Base-by-base conservation (phyloP, 2,888 invertebrate species). In the Leptogaster cylindrica region DNA sequence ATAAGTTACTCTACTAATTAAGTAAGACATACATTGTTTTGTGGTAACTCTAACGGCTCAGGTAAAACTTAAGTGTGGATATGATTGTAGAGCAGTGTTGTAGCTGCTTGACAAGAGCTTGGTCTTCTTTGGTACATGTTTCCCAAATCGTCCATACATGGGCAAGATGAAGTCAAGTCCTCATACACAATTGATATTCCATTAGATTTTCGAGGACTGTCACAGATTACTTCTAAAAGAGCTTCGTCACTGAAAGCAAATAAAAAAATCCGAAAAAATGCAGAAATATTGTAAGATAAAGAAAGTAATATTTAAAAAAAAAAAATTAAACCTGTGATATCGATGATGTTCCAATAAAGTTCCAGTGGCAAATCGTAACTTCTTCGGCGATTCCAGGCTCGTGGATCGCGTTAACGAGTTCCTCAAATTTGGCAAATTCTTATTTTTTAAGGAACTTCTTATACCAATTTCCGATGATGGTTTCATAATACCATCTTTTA, bases 301-400 rank as follows among this genome's bases (percentile, higher is more conserved):
- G n/a, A n/a, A n/a, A n/a, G n/a, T n/a, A n/a, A 14, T 41, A 14
- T 12, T 14, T 41, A 12, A 7, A 33, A 20, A 12, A 14, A 8
- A 46, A 14, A 14, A 28, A 8, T 23, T 58, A n/a, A 20, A 78
- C 81, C 81, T 80, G 70, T 81, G 81, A 73, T 79, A 80, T 2
- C 81, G 78, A 74, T 81, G 81, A 70, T 80, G 79, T 67, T 81
- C 81, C 71, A 89, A 78, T 70, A 88, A 84, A 73, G 85, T 88
- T 12, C 88, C 89, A 18, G 88, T 87, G 1, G 91, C 92, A 76
- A 92, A 93, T 69, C 93, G 84, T 68, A 93, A 81, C 73, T 90
- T 88, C 78, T 93, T 93, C 55, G 92, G 92, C 70, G 92, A 92
- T 79, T 93, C 92, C 75, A 91, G 85, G 77, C 92, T 92, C 73